Percentiles rank a stretch among this genome's conserved stretches.
Conservation (phyloP, 35 echinoderm and acorn worm species). For the Hemicentrotus pulcherrimus region DNA sequence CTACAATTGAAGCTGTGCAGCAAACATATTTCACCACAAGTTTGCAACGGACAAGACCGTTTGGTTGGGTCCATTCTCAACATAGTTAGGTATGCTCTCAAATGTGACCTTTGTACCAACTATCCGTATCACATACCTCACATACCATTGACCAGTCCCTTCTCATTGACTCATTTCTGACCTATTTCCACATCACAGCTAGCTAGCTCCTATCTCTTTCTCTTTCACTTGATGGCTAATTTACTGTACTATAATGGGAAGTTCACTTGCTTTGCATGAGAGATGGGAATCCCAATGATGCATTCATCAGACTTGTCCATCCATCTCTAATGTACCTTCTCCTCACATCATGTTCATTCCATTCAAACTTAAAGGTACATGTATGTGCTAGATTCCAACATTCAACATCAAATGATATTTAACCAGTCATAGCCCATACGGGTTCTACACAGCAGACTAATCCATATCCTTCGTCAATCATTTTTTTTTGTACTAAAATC, state of each 20-base stretch:
- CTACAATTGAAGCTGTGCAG: not conserved
- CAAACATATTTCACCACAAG: not conserved
- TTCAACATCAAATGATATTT: too few species aligned
- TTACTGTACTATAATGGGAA: not conserved
- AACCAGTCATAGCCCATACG: too few species aligned
- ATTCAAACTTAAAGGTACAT: not conserved
- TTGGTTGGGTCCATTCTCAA: not conserved
- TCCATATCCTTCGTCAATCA: too few species aligned
- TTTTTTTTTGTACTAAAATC: too few species aligned
- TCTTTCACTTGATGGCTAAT: not conserved
- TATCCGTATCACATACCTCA: slow-evolving; percentile 6
- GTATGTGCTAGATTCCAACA: not conserved
- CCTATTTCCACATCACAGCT: slow-evolving; percentile 42
- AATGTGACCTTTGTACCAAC: slow-evolving; percentile 3
- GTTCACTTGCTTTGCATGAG: not conserved
- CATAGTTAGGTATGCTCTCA: not conserved
- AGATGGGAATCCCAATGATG: slow-evolving; percentile 1
- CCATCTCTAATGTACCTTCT: not conserved
- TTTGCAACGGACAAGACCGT: not conserved
- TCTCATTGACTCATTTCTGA: slow-evolving; percentile 35
- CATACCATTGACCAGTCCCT: slow-evolving; percentile 38
- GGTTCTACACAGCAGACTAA: too few species aligned
- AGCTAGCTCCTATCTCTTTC: not conserved
- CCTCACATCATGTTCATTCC: not conserved
- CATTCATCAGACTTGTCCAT: not conserved